These are phyloP conservation scores for Solenopsis fugax DNA, from an alignment of 1,140 invertebrate species.

Conservation along the genomic window DNA sequence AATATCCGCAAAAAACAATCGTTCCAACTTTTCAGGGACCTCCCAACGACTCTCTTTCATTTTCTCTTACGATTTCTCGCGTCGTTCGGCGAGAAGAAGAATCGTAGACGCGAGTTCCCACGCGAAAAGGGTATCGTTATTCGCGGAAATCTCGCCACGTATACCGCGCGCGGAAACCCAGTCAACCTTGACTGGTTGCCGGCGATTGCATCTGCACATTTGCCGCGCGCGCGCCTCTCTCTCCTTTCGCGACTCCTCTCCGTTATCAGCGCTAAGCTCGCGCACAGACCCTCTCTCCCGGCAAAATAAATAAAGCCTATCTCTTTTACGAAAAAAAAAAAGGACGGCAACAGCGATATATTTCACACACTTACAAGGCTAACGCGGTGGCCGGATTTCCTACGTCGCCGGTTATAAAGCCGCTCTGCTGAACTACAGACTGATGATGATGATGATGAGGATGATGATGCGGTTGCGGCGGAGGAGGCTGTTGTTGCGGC, in stretches of 20 bases:
- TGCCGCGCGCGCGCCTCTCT: background rate
- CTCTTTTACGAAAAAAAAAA: background rate
- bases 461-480: conserved; percentile 61
- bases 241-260: background rate
- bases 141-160: conserved; percentile 20
- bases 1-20: background rate
- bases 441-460: conserved; percentile 74
- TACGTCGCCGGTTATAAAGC: conserved; percentile 70
- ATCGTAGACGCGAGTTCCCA: conserved; percentile 19
- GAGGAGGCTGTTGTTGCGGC: background rate
- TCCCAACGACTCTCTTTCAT: background rate
- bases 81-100: too few relatives aligned
- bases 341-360: background rate
- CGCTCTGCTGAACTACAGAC: conserved; percentile 72
- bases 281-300: background rate
- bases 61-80: background rate
- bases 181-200: conserved; percentile 59
- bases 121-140: conserved; percentile 5
- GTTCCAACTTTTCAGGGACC: background rate
- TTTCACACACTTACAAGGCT: conserved; percentile 75
- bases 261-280: conserved; percentile 17
- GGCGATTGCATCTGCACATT: conserved; percentile 59
- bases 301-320: conserved; percentile 4
- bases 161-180: conserved; percentile 39
- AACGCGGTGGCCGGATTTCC: conserved; percentile 71